Percentiles rank a stretch among this genome's conserved stretches.
phyloP scores from a whole-genome alignment of 2,888 invertebrate genomes.

The Trachelus stipa region DNA sequence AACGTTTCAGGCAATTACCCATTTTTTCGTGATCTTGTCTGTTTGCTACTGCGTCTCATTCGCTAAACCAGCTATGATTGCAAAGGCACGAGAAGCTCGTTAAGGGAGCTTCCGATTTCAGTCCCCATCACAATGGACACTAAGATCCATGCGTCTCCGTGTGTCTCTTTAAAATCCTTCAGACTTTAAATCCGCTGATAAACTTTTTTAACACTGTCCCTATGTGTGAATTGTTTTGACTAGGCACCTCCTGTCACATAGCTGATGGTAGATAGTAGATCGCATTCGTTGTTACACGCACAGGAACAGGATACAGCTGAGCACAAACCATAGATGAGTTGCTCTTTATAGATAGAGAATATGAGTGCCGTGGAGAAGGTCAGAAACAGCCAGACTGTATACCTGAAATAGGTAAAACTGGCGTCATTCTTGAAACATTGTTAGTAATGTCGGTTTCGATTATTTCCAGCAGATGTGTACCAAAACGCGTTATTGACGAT shows the following conservation, averaged over 20 bases:
- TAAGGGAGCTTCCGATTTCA: slow-evolving; percentile 24
- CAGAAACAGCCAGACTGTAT: too few relatives aligned
- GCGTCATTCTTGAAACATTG: neutral
- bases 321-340: too few relatives aligned
- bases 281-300: neutral
- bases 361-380: neutral
- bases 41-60: slow-evolving; percentile 22
- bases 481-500: neutral
- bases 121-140: slow-evolving; percentile 28
- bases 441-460: too few relatives aligned
- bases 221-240: slow-evolving; percentile 3
- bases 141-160: neutral
- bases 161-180: neutral
- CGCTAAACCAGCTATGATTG: slow-evolving; percentile 33
- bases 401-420: neutral
- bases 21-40: slow-evolving; percentile 62
- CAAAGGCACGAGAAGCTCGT: slow-evolving; percentile 27
- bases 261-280: neutral
- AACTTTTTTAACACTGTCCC: neutral
- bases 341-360: neutral
- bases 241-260: slow-evolving; percentile 3
- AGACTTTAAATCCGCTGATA: neutral
- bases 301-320: neutral
- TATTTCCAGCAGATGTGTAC: neutral
- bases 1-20: slow-evolving; percentile 80